These are phyloP conservation scores for Brachyhypopomus occidentalis DNA, from an alignment of 2,113 vertebrate genomes.

Conservation along the genomic window DNA sequence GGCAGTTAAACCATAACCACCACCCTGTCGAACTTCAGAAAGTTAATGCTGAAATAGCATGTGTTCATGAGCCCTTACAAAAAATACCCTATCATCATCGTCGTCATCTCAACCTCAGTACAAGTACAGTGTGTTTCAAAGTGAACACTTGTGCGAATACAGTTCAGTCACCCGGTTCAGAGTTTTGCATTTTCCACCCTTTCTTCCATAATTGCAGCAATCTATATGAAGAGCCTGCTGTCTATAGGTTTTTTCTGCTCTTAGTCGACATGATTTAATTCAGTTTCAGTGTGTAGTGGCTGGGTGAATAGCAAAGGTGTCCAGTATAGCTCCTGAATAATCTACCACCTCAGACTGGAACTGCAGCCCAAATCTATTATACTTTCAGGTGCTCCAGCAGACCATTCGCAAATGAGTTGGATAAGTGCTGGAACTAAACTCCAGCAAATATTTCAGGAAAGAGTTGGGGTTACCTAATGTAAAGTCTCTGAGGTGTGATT, in stretches of 20 bases:
- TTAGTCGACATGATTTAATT: constrained; percentile 41
- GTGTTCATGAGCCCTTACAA: not conserved
- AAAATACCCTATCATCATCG: not conserved
- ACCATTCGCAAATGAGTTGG: too few relatives aligned
- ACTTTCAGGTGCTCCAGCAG: too few relatives aligned
- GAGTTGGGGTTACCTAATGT: not conserved
- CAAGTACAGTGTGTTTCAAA: not conserved
- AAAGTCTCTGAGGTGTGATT: constrained; percentile 3
- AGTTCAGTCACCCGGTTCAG: not conserved
- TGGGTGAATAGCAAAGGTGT: not conserved
- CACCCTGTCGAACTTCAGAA: constrained; percentile 9
- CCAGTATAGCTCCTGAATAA: too few relatives aligned
- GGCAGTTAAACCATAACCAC: constrained; percentile 1
- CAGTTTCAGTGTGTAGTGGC: not conserved
- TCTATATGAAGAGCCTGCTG: constrained; percentile 63
- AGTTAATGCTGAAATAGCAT: not conserved
- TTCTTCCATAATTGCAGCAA: constrained; percentile 59
- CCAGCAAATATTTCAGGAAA: too few relatives aligned
- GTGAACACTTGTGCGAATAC: not conserved
- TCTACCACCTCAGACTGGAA: too few relatives aligned
- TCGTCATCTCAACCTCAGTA: constrained; percentile 29
- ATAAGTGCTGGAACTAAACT: too few relatives aligned
- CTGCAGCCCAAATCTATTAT: too few relatives aligned
- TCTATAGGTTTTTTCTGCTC: constrained; percentile 25
- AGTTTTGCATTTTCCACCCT: constrained; percentile 55